Percentiles rank a stretch among this genome's conserved stretches.
These are phyloP conservation scores for Temnothorax curvispinosus DNA, from an alignment of 1,140 invertebrate genomes.

Conservation along the genomic window DNA sequence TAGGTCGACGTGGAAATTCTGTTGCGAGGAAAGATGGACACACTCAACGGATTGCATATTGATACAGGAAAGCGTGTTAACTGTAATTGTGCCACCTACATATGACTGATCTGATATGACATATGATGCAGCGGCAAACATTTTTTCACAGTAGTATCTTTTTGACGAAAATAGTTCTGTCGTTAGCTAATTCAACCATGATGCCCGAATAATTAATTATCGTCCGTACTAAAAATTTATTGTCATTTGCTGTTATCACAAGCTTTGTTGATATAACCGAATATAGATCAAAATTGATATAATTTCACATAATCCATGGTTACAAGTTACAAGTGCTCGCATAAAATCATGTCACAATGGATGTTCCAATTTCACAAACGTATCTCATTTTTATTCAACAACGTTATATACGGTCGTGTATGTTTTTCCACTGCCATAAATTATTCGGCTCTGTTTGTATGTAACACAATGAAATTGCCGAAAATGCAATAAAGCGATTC, in stretches of 20 bases:
- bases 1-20: conserved; percentile 18
- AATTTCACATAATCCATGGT: not conserved
- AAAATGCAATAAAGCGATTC: conserved; percentile 16
- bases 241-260: not conserved
- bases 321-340: not conserved
- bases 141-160: not conserved
- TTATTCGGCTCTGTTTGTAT: conserved; percentile 15
- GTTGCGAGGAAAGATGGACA: not conserved
- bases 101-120: not conserved
- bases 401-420: not conserved
- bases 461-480: not conserved
- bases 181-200: not conserved
- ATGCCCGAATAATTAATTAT: conserved; percentile 1
- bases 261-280: conserved; percentile 15
- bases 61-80: conserved; percentile 7
- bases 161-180: not conserved
- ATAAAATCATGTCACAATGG: conserved; percentile 3
- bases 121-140: not conserved
- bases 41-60: not conserved
- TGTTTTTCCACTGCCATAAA: conserved; percentile 4
- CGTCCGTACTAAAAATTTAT: conserved; percentile 15
- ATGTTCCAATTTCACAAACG: not conserved
- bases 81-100: not conserved
- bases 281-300: not conserved
- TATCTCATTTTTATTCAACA: conserved; percentile 6